These are phyloP conservation scores for Cyclophora albipunctata DNA, from an alignment of 2,888 invertebrate genomes.

Conservation along the genomic window DNA sequence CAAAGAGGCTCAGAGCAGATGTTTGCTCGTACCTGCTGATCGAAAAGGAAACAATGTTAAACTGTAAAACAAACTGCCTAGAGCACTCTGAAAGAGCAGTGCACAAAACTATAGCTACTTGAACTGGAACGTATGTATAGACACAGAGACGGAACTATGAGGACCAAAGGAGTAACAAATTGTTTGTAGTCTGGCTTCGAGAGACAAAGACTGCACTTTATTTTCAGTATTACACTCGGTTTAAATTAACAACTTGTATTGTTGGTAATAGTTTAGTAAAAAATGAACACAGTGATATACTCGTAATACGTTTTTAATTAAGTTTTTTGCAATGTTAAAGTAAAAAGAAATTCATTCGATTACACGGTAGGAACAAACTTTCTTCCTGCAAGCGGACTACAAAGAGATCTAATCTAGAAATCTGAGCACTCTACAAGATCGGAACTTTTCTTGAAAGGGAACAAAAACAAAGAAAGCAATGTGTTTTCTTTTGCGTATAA, in stretches of 20 bases:
- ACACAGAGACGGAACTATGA: conserved; percentile 23
- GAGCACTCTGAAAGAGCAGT: conserved; percentile 38
- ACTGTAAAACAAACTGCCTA: conserved; percentile 59
- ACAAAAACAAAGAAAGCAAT: conserved; percentile 28
- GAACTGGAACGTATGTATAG: conserved; percentile 30
- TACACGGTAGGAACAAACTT: conserved; percentile 42
- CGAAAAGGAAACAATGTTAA: conserved; percentile 65
- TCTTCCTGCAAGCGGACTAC: conserved; percentile 38
- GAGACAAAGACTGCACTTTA: background rate
- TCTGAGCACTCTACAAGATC: conserved; percentile 44
- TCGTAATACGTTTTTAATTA: no score
- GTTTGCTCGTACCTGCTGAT: conserved; percentile 47
- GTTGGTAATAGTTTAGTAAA: no score
- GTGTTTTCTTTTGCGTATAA: conserved; percentile 31
- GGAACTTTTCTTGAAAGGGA: conserved; percentile 38
- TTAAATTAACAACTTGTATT: no score
- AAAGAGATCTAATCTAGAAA: conserved; percentile 53
- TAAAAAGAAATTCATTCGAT: conserved; percentile 28
- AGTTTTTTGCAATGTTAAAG: no score
- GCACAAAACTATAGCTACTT: conserved; percentile 25
- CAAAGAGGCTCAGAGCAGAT: conserved; percentile 44
- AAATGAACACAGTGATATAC: no score
- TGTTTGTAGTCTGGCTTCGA: conserved; percentile 8
- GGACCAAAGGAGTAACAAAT: conserved; percentile 12
- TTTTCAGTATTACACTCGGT: background rate